Evolutionary conservation across 2,888 invertebrate species (phyloP).

Genomic region (Teinopalpus imperialis): DNA sequence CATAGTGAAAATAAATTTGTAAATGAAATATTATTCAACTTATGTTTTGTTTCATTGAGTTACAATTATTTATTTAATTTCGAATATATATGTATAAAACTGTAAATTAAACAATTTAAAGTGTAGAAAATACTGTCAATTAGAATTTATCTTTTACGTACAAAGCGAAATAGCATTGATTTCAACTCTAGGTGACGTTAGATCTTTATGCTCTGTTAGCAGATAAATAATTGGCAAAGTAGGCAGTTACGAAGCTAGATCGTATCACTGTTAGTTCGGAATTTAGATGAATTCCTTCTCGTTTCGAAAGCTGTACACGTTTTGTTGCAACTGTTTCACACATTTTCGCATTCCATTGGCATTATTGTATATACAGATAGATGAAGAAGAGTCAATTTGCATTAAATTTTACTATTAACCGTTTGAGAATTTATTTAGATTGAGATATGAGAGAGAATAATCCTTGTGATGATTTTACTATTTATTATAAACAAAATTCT

Average conservation of each 20-base stretch:
- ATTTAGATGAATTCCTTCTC: constrained; percentile 24
- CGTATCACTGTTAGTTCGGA: constrained; percentile 14
- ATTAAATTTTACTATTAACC: no score
- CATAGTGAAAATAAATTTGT: no score
- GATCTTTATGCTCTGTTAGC: constrained; percentile 5
- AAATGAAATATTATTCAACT: no score
- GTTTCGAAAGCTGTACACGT: constrained; percentile 19
- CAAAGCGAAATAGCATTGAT: not conserved
- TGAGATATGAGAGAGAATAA: no score
- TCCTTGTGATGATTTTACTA: no score
- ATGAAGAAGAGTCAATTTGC: no score
- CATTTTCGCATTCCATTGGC: constrained; percentile 12
- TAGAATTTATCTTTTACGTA: constrained; percentile 7
- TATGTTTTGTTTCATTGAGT: no score
- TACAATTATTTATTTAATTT: no score
- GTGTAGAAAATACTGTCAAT: not conserved
- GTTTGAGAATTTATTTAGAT: no score
- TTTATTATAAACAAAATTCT: no score
- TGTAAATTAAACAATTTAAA: not conserved
- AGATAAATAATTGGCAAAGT: constrained; percentile 13
- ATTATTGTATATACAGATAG: constrained; percentile 1
- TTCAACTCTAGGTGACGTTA: not conserved
- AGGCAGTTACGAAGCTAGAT: constrained; percentile 11
- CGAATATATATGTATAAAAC: not conserved
- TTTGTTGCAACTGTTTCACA: constrained; percentile 10